Percentiles rank a stretch among this genome's conserved stretches.
Evolutionary conservation across 2,797 vertebrate species (phyloP).

Genomic region (Schizopygopsis malacanthus): DNA sequence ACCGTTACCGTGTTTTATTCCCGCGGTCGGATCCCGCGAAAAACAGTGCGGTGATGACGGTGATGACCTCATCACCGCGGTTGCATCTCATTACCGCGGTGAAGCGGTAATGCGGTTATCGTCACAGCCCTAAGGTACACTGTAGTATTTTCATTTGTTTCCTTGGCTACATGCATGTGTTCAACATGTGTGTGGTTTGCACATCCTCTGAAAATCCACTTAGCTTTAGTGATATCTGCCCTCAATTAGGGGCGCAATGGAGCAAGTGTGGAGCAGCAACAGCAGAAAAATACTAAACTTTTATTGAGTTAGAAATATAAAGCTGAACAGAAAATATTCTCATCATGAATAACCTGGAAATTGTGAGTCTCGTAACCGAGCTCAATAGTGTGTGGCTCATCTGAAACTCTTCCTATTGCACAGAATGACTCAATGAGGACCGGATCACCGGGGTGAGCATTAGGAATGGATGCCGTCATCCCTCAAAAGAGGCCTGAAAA

Average conservation of each 20-base stretch:
- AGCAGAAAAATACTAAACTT: neutral
- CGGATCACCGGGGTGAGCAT: neutral
- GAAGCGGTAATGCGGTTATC: no score
- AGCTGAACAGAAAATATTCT: neutral
- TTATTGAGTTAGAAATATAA: neutral
- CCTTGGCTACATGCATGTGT: neutral
- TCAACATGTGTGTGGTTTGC: neutral
- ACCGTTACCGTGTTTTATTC: no score
- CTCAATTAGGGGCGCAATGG: neutral
- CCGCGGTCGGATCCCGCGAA: no score
- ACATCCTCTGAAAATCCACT: neutral
- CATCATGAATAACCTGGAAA: neutral
- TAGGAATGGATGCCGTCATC: conserved; percentile 6
- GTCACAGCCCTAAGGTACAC: no score
- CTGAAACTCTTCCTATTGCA: neutral
- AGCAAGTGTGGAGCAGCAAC: neutral
- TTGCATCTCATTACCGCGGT: no score
- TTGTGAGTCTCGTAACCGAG: neutral
- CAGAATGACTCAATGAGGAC: conserved; percentile 9
- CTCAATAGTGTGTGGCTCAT: neutral
- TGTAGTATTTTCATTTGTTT: neutral
- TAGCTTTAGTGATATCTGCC: neutral
- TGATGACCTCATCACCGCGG: no score
- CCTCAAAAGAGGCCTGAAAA: conserved; percentile 3
- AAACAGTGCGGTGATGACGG: no score